Conservation (phyloP, 2,888 invertebrate species). For the Idaea dimidiata region DNA sequence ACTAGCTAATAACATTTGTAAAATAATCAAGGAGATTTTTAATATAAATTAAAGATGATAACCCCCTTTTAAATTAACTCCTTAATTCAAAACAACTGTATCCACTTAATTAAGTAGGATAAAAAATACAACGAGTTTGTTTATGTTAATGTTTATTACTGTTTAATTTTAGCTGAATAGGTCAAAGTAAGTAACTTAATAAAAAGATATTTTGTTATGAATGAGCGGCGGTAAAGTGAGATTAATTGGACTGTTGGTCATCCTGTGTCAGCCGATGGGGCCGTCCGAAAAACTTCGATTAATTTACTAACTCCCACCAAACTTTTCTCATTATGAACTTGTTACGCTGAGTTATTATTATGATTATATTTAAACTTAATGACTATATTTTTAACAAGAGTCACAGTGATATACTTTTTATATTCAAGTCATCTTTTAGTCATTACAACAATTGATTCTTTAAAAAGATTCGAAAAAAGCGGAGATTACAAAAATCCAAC, state of each 20-base stretch:
- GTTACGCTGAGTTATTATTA: constrained; percentile 33
- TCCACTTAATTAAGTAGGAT: not conserved
- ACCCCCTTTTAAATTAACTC: not conserved
- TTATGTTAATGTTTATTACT: not conserved
- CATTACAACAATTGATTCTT: not conserved
- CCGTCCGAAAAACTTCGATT: constrained; percentile 43
- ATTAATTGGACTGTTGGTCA: constrained; percentile 34
- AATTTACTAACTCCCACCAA: constrained; percentile 46
- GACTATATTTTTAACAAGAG: constrained; percentile 28
- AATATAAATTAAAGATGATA: not conserved
- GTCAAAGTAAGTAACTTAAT: not conserved
- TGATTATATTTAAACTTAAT: constrained; percentile 42
- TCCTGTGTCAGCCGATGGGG: constrained; percentile 26
- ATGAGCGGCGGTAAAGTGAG: constrained; percentile 20
- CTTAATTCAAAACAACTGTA: not conserved
- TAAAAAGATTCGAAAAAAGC: not conserved
- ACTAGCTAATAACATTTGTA: not conserved
- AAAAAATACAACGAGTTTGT: not conserved
- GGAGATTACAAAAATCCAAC: not conserved
- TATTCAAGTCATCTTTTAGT: not conserved
- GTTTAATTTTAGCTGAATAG: not conserved
- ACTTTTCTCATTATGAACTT: constrained; percentile 54
- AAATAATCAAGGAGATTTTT: not conserved
- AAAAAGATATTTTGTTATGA: constrained; percentile 11
- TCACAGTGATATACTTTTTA: constrained; percentile 11